Conservation (phyloP, 1,140 invertebrate species). For the Drosophila subpulchrella region DNA sequence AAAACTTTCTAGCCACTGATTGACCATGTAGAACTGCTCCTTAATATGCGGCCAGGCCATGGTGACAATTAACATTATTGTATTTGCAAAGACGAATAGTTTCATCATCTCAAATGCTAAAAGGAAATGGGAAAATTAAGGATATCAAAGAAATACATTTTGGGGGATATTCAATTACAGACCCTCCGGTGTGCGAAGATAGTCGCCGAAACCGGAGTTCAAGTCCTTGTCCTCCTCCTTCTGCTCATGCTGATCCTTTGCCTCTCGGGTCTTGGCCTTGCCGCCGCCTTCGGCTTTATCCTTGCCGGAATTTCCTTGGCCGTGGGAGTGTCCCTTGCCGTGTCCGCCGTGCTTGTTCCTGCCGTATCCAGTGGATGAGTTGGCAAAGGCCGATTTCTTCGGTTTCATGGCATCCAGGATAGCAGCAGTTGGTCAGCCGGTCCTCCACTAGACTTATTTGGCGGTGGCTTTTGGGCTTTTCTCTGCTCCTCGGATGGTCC, state of each 20-base stretch:
- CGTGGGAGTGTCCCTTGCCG: constrained; percentile 50
- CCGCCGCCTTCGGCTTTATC: constrained; percentile 36
- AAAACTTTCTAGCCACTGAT: constrained; percentile 69
- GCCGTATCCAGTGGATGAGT: constrained; percentile 78
- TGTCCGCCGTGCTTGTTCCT: constrained; percentile 69
- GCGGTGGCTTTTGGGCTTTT: background rate
- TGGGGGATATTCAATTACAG: constrained; percentile 45
- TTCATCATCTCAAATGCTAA: constrained; percentile 84
- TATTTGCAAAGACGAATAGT: constrained; percentile 81
- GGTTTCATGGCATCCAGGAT: constrained; percentile 73
- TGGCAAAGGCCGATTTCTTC: constrained; percentile 76
- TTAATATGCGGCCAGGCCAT: constrained; percentile 82
- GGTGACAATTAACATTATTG: constrained; percentile 78
- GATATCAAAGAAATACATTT: rapidly evolving
- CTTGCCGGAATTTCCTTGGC: constrained; percentile 38
- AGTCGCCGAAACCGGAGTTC: constrained; percentile 82
- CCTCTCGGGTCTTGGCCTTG: constrained; percentile 37
- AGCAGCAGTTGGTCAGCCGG: background rate
- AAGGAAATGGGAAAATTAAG: background rate
- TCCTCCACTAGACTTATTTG: background rate
- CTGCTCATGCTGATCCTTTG: constrained; percentile 29
- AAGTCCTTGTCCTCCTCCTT: constrained; percentile 76
- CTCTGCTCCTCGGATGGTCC: constrained; percentile 26
- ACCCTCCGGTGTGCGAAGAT: constrained; percentile 81
- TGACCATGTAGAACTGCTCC: constrained; percentile 71